Evolutionary conservation across 2,113 vertebrate species (phyloP).

Genomic region (Delphinapterus leucas): DNA sequence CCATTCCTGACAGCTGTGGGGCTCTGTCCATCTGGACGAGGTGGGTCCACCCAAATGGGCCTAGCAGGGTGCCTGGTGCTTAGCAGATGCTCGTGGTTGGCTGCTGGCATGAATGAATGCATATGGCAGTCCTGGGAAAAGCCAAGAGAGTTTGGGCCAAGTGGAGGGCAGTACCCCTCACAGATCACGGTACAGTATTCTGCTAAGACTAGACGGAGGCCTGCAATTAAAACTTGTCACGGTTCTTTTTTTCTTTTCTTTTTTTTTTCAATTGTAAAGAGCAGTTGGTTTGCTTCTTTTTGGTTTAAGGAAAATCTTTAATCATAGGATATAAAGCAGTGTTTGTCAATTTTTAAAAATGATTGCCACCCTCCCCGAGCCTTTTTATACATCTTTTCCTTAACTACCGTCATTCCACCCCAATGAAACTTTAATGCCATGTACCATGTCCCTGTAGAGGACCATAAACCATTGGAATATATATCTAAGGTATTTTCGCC

Average conservation of each 20-base stretch:
- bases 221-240: not conserved
- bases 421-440: not conserved
- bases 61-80: not conserved
- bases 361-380: not conserved
- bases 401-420: not conserved
- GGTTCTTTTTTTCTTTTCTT: not conserved
- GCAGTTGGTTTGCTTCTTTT: not conserved
- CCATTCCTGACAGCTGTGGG: not conserved
- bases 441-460: not conserved
- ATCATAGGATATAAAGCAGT: not conserved
- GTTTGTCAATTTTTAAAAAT: not conserved
- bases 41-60: not conserved
- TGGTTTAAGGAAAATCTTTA: conserved; percentile 5
- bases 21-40: not conserved
- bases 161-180: not conserved
- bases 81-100: not conserved
- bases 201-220: not conserved
- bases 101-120: not conserved
- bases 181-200: accelerated
- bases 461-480: not conserved
- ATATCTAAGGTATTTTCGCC: not conserved
- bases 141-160: not conserved
- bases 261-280: not conserved
- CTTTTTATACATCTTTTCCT: not conserved
- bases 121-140: not conserved